Percentiles rank a stretch among this genome's conserved stretches.
Conservation (phyloP, 2,888 invertebrate species). For the Sarcophaga rosellei region DNA sequence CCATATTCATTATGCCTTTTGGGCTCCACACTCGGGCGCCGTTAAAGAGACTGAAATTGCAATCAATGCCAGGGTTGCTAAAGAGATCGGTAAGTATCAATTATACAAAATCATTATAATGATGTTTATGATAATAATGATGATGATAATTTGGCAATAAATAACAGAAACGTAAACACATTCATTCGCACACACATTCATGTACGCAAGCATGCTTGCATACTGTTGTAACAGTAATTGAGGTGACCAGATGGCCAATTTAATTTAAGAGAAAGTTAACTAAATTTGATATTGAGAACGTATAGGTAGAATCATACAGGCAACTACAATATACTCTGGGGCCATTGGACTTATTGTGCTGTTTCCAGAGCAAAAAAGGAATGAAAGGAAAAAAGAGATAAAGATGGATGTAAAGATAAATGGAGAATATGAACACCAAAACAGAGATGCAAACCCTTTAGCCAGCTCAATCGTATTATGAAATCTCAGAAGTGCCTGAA, state of each 20-base stretch:
- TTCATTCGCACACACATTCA: neutral
- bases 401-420: no score
- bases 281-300: no score
- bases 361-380: no score
- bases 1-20: conserved; percentile 79
- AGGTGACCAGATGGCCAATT: conserved; percentile 15
- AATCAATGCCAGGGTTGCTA: conserved; percentile 81
- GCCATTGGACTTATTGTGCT: no score
- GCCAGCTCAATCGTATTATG: no score
- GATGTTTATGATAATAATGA: neutral
- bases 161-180: neutral
- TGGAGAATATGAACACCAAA: no score
- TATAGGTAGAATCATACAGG: no score
- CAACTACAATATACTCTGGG: no score
- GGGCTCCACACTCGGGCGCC: conserved; percentile 79
- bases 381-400: no score
- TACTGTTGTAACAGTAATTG: neutral
- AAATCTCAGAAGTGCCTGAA: no score
- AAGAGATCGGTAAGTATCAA: conserved; percentile 78
- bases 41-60: conserved; percentile 81
- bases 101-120: conserved; percentile 10
- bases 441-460: no score
- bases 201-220: neutral
- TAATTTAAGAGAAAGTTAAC: no score
- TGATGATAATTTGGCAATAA: conserved; percentile 58